Percentiles rank a stretch among this genome's conserved stretches.
These are phyloP conservation scores for Phaethon lepturus DNA, from an alignment of 2,113 vertebrate genomes.

Conservation along the genomic window DNA sequence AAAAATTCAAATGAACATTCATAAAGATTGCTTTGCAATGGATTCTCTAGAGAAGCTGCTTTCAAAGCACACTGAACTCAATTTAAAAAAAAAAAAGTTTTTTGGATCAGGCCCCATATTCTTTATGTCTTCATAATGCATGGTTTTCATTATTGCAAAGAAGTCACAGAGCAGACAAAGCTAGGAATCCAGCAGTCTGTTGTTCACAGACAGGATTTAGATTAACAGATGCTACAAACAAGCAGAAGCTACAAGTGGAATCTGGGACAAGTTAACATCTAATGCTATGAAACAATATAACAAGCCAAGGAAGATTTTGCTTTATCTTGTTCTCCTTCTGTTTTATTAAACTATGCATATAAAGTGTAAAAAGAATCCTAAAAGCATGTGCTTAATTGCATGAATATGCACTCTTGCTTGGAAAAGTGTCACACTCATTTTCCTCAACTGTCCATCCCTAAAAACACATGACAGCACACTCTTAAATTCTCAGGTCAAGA, in stretches of 20 bases:
- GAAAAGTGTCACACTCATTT: not conserved
- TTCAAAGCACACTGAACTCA: not conserved
- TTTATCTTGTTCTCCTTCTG: not conserved
- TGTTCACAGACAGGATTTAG: not conserved
- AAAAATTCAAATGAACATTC: conserved; percentile 49
- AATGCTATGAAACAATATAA: not conserved
- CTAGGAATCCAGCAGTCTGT: not conserved
- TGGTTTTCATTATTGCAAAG: not conserved
- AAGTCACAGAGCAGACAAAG: not conserved
- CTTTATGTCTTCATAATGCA: not conserved
- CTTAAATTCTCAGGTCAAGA: not conserved
- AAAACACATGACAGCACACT: not conserved
- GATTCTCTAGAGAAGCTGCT: conserved; percentile 1
- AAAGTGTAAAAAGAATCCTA: not conserved
- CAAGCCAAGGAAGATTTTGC: not conserved
- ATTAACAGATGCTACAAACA: not conserved
- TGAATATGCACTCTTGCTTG: not conserved
- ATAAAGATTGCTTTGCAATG: not conserved
- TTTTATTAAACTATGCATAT: not conserved
- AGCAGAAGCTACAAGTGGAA: not conserved
- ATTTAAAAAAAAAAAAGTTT: not conserved
- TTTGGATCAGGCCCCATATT: not conserved
- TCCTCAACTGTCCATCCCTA: not conserved
- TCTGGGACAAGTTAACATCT: not conserved
- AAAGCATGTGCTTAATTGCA: not conserved